A percentile compares a stretch with the other conserved stretches of the same genome.
Evolutionary conservation across 2,797 vertebrate genomes (phyloP).

Genomic region (Pseudomugil tenellus): DNA sequence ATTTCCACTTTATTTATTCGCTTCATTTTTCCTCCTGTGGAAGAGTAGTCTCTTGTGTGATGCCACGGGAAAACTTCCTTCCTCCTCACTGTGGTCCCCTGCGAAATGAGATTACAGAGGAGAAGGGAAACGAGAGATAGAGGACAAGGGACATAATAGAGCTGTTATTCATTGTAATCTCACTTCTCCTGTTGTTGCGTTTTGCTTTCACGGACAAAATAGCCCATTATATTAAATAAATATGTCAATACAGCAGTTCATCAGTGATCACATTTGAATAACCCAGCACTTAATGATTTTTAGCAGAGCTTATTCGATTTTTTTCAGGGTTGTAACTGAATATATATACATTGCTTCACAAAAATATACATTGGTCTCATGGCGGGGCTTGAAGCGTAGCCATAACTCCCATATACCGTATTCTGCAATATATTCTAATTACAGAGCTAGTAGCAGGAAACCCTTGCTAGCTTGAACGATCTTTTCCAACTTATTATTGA

Average conservation of each 20-base stretch:
- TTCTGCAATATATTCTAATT: slow-evolving; percentile 75
- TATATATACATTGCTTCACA: slow-evolving; percentile 31
- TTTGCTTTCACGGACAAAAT: slow-evolving; percentile 58
- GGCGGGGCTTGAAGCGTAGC: slow-evolving; percentile 25
- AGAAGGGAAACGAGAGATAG: slow-evolving; percentile 56
- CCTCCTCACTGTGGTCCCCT: slow-evolving; percentile 55
- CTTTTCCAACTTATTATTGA: slow-evolving; percentile 77
- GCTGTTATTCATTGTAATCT: slow-evolving; percentile 73
- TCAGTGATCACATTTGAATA: slow-evolving; percentile 54
- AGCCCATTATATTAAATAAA: slow-evolving; percentile 57
- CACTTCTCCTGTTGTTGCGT: slow-evolving; percentile 51
- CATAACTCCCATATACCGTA: slow-evolving; percentile 66
- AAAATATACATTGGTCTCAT: slow-evolving; percentile 36
- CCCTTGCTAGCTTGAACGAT: slow-evolving; percentile 61
- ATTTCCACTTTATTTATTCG: slow-evolving; percentile 84
- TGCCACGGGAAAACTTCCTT: slow-evolving; percentile 61
- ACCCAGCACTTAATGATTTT: slow-evolving; percentile 28
- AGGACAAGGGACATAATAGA: slow-evolving; percentile 70
- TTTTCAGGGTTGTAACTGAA: slow-evolving; percentile 22
- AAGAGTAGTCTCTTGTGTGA: slow-evolving; percentile 69
- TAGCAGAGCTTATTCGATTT: slow-evolving; percentile 13
- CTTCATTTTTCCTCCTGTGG: slow-evolving; percentile 76
- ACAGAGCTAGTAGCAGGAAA: slow-evolving; percentile 59
- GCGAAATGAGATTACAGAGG: slow-evolving; percentile 78
- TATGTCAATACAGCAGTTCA: slow-evolving; percentile 45